Evolutionary conservation across 1,140 invertebrate species (phyloP).

Genomic region (Pseudoatta argentina): DNA sequence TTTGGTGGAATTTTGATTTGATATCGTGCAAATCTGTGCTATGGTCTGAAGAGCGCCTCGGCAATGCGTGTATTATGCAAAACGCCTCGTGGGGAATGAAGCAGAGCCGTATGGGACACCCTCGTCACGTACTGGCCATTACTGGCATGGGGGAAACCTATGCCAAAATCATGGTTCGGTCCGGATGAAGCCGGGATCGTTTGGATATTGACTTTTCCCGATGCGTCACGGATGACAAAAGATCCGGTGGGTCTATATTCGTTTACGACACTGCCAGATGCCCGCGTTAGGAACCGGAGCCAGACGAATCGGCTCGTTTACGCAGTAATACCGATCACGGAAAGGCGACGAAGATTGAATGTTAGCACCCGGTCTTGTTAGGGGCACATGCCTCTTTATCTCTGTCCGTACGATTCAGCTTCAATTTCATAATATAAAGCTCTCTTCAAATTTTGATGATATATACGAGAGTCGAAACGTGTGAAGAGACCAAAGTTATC

Average conservation of each 20-base stretch:
- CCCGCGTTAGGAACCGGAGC: conserved; percentile 59
- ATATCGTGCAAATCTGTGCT: conserved; percentile 50
- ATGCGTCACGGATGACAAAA: conserved; percentile 72
- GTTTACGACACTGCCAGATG: conserved; percentile 64
- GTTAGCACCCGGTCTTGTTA: conserved; percentile 50
- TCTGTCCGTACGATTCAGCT: conserved; percentile 31
- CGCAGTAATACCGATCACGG: conserved; percentile 41
- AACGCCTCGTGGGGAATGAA: conserved; percentile 63
- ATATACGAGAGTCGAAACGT: conserved; percentile 6
- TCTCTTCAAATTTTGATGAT: conserved; percentile 45
- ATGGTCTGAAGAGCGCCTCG: conserved; percentile 17
- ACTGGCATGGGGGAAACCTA: conserved; percentile 73
- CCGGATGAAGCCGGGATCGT: conserved; percentile 74
- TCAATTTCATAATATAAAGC: conserved; percentile 42
- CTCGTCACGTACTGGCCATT: conserved; percentile 80
- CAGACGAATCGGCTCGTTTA: conserved; percentile 65
- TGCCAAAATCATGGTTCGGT: conserved; percentile 69
- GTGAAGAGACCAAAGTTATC: conserved; percentile 20
- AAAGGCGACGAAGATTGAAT: conserved; percentile 60
- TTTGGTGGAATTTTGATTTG: conserved; percentile 44
- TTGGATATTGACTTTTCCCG: conserved; percentile 76
- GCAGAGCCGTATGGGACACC: conserved; percentile 61
- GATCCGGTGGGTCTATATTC: conserved; percentile 64
- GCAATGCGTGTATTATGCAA: conserved; percentile 80
- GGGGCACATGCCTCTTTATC: conserved; percentile 18